Conservation (phyloP, 2,113 vertebrate species). For the Lepus europaeus region DNA sequence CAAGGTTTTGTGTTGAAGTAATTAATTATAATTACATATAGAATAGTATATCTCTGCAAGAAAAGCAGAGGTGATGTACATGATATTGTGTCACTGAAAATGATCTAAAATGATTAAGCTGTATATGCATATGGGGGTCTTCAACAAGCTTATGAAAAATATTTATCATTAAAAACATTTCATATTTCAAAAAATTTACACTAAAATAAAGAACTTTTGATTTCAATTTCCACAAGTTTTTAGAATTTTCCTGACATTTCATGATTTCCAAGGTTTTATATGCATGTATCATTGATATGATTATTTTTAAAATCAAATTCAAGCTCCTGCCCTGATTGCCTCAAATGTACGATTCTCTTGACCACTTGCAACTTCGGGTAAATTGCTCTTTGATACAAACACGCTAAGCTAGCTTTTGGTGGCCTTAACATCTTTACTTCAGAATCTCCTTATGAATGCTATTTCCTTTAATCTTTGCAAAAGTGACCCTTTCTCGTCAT, state of each 20-base stretch:
- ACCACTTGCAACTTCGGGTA: not conserved
- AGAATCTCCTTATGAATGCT: not conserved
- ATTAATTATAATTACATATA: not conserved
- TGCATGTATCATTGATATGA: too few relatives aligned
- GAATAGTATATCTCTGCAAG: not conserved
- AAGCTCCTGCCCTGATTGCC: not conserved
- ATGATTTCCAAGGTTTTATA: not conserved
- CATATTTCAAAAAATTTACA: too few relatives aligned
- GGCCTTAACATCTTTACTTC: not conserved
- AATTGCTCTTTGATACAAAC: not conserved
- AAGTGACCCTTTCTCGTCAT: constrained; percentile 39
- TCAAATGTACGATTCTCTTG: not conserved
- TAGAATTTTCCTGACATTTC: too few relatives aligned
- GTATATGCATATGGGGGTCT: not conserved
- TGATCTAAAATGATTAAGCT: not conserved
- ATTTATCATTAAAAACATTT: too few relatives aligned
- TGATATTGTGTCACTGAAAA: not conserved
- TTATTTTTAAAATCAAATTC: not conserved
- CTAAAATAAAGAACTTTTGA: too few relatives aligned
- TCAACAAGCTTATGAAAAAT: too few relatives aligned
- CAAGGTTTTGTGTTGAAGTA: constrained; percentile 5
- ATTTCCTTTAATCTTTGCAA: not conserved
- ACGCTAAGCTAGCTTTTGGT: not conserved
- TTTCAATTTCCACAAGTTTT: too few relatives aligned
- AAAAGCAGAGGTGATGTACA: not conserved